Evolutionary conservation across 2,888 invertebrate species (phyloP), one percentile per base, ranked within the genome.

Genomic region (Mimachlamys varia): DNA sequence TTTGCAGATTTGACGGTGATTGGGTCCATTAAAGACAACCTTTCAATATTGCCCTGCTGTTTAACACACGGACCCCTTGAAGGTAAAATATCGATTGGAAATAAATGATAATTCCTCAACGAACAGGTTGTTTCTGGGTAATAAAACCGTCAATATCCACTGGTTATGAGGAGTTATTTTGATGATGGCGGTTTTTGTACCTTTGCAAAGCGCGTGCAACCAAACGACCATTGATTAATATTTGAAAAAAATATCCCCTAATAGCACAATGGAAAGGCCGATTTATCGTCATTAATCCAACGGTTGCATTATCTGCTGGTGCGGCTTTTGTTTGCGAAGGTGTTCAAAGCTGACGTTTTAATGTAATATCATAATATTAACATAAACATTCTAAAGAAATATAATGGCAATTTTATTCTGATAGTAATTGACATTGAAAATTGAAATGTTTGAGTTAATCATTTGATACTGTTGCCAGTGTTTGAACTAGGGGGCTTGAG

Each of bases 331-430:
- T 76, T 76, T 76, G 76, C 76, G 33, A 33, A 22, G 76, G 76
- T 76, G 76, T 76, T 76, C 76, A 76, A 76, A 33, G 15, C 76
- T 76, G 76, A 76, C 76, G 33, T 76, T 76, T 76, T 76, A 76
- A 76, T 76, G 12, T 33, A 76, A 33, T 33, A 33, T 22, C 27
- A 33, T 76, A 33, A 76, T 76, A 76, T 76, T 33, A 76, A 76
- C 7, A 76, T 76, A 76, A 76, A 76, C 76, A 15, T 76, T 76
- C 33, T 76, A 76, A 76, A 33, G 33, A 76, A 76, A 76, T 76
- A 76, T 76, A n/a, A 76, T 76, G 19, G 76, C 76, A 33, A 76
- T 27, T 76, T 76, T 10, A 22, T 76, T 76, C 76, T 33, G 27
- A 33, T 76, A 76, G 13, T 76, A 22, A 15, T 76, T 33, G 76